Evolutionary conservation across 2,888 invertebrate genomes (phyloP).

Genomic region (Limenitis camilla): DNA sequence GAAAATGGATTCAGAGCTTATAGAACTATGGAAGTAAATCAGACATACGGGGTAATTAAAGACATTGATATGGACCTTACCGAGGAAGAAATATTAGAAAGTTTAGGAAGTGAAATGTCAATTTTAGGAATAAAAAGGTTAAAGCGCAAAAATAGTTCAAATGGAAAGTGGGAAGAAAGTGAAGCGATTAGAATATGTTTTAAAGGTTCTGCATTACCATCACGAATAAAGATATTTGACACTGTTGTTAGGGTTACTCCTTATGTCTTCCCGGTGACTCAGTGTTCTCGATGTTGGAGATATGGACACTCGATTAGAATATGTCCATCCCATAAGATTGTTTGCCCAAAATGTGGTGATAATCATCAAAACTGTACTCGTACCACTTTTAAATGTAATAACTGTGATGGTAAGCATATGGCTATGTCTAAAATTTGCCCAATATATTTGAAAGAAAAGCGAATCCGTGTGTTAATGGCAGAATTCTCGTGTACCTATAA

Average conservation of each 20-base stretch:
- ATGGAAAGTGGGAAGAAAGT: too few species aligned
- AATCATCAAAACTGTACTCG: constrained; percentile 19
- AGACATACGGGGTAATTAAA: background rate
- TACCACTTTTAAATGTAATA: constrained; percentile 10
- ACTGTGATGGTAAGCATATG: constrained; percentile 23
- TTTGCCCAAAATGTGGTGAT: constrained; percentile 21
- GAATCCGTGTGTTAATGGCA: constrained; percentile 21
- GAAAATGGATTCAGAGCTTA: background rate
- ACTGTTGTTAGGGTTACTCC: too few species aligned
- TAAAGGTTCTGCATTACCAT: too few species aligned
- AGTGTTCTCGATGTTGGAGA: constrained; percentile 23
- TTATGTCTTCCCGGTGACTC: constrained; percentile 19
- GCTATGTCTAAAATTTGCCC: constrained; percentile 18
- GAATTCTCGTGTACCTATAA: constrained; percentile 23
- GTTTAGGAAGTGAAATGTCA: too few species aligned
- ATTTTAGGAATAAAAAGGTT: too few species aligned
- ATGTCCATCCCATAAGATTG: constrained; percentile 18
- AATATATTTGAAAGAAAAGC: constrained; percentile 21
- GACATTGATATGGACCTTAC: background rate
- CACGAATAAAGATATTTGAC: background rate
- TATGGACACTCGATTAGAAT: constrained; percentile 14
- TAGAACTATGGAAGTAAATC: background rate
- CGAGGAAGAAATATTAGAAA: background rate
- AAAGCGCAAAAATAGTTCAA: too few species aligned
- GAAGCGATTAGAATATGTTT: too few species aligned